phyloP scores from a whole-genome alignment of 2,797 vertebrate species.

The Pantherophis alleghaniensis region DNA sequence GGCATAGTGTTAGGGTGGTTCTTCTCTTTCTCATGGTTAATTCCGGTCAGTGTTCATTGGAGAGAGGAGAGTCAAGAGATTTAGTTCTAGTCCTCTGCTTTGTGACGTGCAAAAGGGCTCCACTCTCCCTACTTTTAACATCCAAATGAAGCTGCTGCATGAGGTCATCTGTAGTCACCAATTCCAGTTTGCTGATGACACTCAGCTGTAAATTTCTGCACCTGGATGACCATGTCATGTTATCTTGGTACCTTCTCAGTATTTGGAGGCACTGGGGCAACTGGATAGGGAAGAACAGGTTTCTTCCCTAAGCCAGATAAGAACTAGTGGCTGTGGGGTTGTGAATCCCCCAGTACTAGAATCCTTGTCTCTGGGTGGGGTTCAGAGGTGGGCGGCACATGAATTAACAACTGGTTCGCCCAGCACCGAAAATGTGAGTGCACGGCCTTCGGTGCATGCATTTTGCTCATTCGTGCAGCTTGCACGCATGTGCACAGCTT shows the following conservation, averaged over 20 bases:
- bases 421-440: too few species aligned
- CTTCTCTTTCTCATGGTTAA: not conserved
- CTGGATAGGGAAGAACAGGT: not conserved
- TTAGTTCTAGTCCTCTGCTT: not conserved
- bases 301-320: not conserved
- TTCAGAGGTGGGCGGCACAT: too few species aligned
- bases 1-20: not conserved
- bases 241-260: not conserved
- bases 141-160: not conserved
- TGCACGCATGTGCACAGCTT: too few species aligned
- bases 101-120: not conserved
- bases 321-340: not conserved
- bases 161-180: not conserved
- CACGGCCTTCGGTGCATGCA: accelerated
- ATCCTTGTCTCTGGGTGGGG: not conserved
- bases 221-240: not conserved
- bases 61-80: not conserved
- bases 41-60: not conserved
- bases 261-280: not conserved
- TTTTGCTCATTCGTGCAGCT: too few species aligned
- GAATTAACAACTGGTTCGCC: too few species aligned
- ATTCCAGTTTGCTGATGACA: not conserved
- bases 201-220: not conserved
- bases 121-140: not conserved
- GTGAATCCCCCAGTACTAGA: not conserved